Conservation (phyloP, 2,888 invertebrate species). For the Dusona sp. region DNA sequence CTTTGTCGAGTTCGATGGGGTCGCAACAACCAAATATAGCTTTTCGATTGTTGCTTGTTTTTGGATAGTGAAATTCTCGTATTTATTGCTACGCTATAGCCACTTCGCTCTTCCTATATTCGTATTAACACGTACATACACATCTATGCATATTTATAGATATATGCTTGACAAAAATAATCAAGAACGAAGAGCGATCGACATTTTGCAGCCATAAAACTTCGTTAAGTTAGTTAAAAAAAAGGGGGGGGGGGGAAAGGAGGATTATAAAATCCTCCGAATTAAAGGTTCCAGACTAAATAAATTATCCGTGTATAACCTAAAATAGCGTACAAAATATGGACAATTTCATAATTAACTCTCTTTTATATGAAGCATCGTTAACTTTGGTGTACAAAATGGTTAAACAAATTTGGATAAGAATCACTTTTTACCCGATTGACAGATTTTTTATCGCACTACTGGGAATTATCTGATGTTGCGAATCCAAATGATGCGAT, state of each 20-base stretch:
- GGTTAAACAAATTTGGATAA: too few species aligned
- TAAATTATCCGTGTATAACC: background rate
- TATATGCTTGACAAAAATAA: slow-evolving; percentile 20
- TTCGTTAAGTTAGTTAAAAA: background rate
- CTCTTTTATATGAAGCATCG: background rate
- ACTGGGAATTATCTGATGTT: background rate
- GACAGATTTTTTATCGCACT: background rate
- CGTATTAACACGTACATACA: background rate
- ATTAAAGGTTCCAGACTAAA: background rate
- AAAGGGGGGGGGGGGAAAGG: background rate
- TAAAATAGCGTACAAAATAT: background rate
- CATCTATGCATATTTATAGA: slow-evolving; percentile 39
- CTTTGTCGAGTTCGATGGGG: slow-evolving; percentile 67
- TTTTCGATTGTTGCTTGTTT: slow-evolving; percentile 53
- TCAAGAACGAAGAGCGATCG: slow-evolving; percentile 3
- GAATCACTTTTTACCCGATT: too few species aligned
- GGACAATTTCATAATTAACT: background rate
- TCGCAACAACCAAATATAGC: slow-evolving; percentile 65
- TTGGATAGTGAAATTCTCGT: slow-evolving; percentile 49
- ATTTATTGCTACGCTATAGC: slow-evolving; percentile 24
- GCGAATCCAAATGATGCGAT: background rate
- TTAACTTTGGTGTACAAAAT: too few species aligned
- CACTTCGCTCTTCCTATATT: slow-evolving; percentile 2
- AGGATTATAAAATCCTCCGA: background rate
- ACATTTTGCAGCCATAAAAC: background rate